These are phyloP conservation scores for Cyanoliseus patagonus DNA, from an alignment of 2,113 vertebrate genomes.

Conservation along the genomic window DNA sequence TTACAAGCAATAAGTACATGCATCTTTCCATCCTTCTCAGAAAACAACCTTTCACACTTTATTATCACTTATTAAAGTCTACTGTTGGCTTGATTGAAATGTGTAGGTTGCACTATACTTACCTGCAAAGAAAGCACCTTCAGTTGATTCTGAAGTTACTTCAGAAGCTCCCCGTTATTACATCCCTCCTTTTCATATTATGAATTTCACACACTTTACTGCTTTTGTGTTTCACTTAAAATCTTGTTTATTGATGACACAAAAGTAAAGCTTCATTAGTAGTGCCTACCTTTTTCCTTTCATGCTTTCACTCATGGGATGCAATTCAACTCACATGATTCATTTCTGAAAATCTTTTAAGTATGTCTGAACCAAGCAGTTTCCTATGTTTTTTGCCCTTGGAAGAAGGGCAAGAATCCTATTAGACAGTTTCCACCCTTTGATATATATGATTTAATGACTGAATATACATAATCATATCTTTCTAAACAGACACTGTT, in stretches of 20 bases:
- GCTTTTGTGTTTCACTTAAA: slow-evolving; percentile 29
- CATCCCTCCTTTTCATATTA: neutral
- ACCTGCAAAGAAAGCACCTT: slow-evolving; percentile 51
- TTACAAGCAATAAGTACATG: neutral
- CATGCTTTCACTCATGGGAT: neutral
- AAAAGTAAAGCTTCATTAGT: neutral
- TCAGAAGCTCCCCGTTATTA: slow-evolving; percentile 19
- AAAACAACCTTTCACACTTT: slow-evolving; percentile 22
- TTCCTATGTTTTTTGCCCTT: neutral
- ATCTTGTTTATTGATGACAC: neutral
- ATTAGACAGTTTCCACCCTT: neutral
- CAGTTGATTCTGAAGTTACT: slow-evolving; percentile 26
- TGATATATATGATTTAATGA: neutral
- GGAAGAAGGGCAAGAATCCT: neutral
- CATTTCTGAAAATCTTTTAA: slow-evolving; percentile 6
- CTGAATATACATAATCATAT: neutral
- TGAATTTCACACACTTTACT: neutral
- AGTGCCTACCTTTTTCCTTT: neutral
- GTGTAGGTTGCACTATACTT: slow-evolving; percentile 54
- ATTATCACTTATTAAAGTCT: slow-evolving; percentile 45
- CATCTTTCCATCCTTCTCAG: slow-evolving; percentile 1
- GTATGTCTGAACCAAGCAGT: neutral
- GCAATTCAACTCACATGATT: slow-evolving; percentile 14
- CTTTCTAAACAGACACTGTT: neutral
- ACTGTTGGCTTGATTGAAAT: slow-evolving; percentile 53